A percentile compares a stretch with the other conserved stretches of the same genome.
Evolutionary conservation across 2,888 invertebrate species (phyloP).

Genomic region (Orthosia cruda): DNA sequence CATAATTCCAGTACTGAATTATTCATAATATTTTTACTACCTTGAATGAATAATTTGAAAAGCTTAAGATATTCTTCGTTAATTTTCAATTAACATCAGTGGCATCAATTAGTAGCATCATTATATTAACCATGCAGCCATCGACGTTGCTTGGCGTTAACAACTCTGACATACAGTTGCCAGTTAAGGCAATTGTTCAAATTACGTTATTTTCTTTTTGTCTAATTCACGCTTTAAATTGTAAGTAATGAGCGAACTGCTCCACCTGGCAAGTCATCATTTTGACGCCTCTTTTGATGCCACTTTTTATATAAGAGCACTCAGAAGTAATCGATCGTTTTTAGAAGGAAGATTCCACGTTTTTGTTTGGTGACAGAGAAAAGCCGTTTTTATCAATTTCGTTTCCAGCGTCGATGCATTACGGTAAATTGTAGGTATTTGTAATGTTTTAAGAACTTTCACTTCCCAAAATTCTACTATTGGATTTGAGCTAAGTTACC

Average conservation of each 20-base stretch:
- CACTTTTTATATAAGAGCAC: slow-evolving; percentile 52
- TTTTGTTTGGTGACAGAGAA: slow-evolving; percentile 58
- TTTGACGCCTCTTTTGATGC: slow-evolving; percentile 61
- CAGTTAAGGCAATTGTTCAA: slow-evolving; percentile 53
- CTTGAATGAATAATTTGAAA: slow-evolving; percentile 2
- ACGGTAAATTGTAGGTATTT: slow-evolving; percentile 58
- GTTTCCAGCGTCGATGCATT: slow-evolving; percentile 49
- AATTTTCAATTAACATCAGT: slow-evolving; percentile 29
- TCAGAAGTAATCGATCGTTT: slow-evolving; percentile 63
- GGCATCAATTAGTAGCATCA: slow-evolving; percentile 29
- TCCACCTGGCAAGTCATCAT: slow-evolving; percentile 60
- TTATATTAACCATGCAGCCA: slow-evolving; percentile 21
- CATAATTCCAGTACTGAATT: too few species aligned
- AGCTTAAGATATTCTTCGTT: slow-evolving; percentile 8
- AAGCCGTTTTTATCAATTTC: slow-evolving; percentile 50
- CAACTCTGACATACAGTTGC: slow-evolving; percentile 37
- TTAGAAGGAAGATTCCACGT: slow-evolving; percentile 58
- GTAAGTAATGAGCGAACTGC: slow-evolving; percentile 57
- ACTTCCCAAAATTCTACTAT: slow-evolving; percentile 41
- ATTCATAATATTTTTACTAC: background rate
- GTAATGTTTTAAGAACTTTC: slow-evolving; percentile 63
- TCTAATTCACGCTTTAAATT: slow-evolving; percentile 62
- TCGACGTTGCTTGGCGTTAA: slow-evolving; percentile 10
- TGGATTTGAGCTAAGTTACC: slow-evolving; percentile 16
- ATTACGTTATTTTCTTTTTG: slow-evolving; percentile 63